These are phyloP conservation scores for Thera britannica DNA, from an alignment of 2,888 invertebrate species.

Conservation along the genomic window DNA sequence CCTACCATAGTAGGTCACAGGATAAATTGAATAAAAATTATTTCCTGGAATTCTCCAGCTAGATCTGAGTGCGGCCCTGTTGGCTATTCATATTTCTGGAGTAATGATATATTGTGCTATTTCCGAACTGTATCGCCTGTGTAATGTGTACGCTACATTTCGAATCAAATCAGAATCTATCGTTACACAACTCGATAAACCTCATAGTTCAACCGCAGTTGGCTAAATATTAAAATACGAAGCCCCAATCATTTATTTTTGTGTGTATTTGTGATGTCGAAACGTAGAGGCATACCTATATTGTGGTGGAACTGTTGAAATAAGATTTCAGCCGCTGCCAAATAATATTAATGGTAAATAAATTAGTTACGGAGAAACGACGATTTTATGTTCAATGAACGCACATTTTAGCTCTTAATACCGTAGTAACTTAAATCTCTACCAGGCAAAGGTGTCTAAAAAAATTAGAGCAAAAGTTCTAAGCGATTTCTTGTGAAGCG, in stretches of 20 bases:
- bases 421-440: too few relatives aligned
- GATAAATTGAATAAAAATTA: conserved; percentile 6
- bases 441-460: too few relatives aligned
- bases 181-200: conserved; percentile 12
- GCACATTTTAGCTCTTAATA: background rate
- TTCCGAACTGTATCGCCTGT: conserved; percentile 57
- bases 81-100: conserved; percentile 65
- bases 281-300: background rate
- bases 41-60: conserved; percentile 65
- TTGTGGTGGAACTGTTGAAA: conserved; percentile 12
- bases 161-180: conserved; percentile 17
- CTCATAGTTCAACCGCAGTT: conserved; percentile 9
- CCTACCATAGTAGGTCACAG: background rate
- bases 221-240: background rate
- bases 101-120: conserved; percentile 74
- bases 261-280: conserved; percentile 3
- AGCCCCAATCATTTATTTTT: conserved; percentile 7
- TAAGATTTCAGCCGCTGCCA: conserved; percentile 11
- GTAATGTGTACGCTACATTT: conserved; percentile 25
- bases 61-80: conserved; percentile 66
- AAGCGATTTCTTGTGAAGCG: too few relatives aligned
- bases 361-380: background rate
- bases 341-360: conserved; percentile 5
- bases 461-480: too few relatives aligned
- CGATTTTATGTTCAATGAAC: too few relatives aligned